Evolutionary conservation across 30 jellyfish, hydroid and myxozoan species (phyloP).

Genomic region (Mastigias papua): DNA sequence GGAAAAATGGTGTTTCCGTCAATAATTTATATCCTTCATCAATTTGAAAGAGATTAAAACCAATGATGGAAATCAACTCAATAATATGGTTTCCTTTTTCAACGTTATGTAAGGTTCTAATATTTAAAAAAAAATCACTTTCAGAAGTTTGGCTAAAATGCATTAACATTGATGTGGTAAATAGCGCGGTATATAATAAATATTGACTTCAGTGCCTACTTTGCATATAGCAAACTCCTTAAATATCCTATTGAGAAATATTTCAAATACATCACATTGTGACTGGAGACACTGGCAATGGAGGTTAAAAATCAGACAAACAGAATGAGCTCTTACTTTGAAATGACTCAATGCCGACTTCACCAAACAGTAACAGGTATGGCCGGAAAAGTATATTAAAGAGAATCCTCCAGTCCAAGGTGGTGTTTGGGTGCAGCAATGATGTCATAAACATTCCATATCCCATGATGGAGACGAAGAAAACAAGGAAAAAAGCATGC

Average conservation of each 20-base stretch:
- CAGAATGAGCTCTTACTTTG: not conserved
- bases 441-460: not conserved
- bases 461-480: not conserved
- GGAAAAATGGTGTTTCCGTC: not conserved
- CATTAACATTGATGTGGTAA: too few relatives aligned
- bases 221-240: too few relatives aligned
- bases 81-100: not conserved
- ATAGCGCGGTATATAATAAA: too few relatives aligned
- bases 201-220: too few relatives aligned
- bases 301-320: too few relatives aligned
- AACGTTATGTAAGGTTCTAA: too few relatives aligned
- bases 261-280: not conserved
- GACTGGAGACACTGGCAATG: not conserved
- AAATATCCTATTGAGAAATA: too few relatives aligned
- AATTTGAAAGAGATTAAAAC: not conserved
- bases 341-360: not conserved
- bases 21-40: not conserved
- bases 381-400: not conserved
- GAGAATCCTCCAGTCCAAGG: not conserved
- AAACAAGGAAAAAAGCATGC: not conserved
- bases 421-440: not conserved
- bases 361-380: not conserved
- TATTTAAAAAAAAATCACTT: too few relatives aligned
- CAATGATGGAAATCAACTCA: not conserved
- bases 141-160: too few relatives aligned